A percentile compares a stretch with the other conserved stretches of the same genome.
Evolutionary conservation across 2,797 vertebrate species (phyloP).

Genomic region (Spinibarbus caldwelli): DNA sequence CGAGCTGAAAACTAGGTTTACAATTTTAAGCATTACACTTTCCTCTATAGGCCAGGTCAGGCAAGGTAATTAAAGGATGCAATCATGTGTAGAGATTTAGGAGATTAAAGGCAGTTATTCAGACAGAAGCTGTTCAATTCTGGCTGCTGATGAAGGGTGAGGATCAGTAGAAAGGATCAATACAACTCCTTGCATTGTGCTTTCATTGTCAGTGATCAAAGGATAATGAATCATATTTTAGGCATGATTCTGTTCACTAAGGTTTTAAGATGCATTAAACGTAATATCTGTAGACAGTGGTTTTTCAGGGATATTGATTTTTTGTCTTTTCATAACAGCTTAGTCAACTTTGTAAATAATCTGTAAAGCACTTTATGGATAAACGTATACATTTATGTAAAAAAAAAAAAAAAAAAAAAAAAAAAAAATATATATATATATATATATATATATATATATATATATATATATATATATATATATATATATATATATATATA

Average conservation of each 20-base stretch:
- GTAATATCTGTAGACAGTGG: not conserved
- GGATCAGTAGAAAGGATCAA: conserved; percentile 45
- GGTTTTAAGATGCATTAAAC: conserved; percentile 8
- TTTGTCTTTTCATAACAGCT: not conserved
- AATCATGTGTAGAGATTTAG: conserved; percentile 65
- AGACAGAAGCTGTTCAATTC: conserved; percentile 40
- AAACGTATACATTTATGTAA: not conserved
- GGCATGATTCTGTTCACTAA: conserved; percentile 9
- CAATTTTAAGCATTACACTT: conserved; percentile 22
- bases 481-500: too few species aligned
- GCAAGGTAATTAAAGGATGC: conserved; percentile 63
- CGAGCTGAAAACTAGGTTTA: conserved; percentile 6
- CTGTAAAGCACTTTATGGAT: not conserved
- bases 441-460: too few species aligned
- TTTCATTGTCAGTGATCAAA: conserved; percentile 42
- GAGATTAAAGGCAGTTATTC: conserved; percentile 58
- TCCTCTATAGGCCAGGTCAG: conserved; percentile 30
- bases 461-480: too few species aligned
- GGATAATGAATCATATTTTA: conserved; percentile 36
- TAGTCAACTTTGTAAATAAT: not conserved
- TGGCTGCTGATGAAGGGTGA: conserved; percentile 45
- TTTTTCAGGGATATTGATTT: not conserved
- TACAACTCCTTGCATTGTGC: conserved; percentile 50
- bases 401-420: too few species aligned
- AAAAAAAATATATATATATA: not conserved